Evolutionary conservation across 2,797 vertebrate genomes (phyloP), one percentile per base, ranked within the genome.

Genomic region (Percopsis omiscomaycus): DNA sequence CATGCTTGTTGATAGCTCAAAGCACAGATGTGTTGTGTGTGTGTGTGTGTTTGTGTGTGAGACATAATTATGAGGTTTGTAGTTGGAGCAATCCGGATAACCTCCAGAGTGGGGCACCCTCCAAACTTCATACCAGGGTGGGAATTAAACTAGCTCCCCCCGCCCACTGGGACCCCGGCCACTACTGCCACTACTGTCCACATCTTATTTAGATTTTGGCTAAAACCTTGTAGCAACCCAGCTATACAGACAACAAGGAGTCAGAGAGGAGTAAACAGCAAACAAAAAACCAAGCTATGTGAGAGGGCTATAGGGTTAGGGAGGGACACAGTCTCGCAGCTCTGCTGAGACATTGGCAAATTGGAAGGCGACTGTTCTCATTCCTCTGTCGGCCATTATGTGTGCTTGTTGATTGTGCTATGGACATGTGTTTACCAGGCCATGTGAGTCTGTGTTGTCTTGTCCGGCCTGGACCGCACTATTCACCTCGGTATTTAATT

Each of bases 301-400:
- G 37, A 42, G 37, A 2, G 37, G 37, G 37, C 37, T 42, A 9
- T 42, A 42, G 37, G 37, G 37, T 42, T 42, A 42, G 37, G 9
- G 6, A 42, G 37, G 8, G 37, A 9, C 37, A 42, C 37, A 42
- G 37, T 6, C 37, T 42, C 37, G 9, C 37, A 42, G 37, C 37
- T 64, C 62, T 75, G 63, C 60, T 2, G 30, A 53, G 37, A 9
- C 55, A 65, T 59, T 49, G 62, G 22, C 53, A 70, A 65, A 71
- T 59, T 69, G 16, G 8, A 27, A 52, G 27, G 50, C 16, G 22
- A 22, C 22, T 22, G 57, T 73, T 74, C 69, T 81, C 75, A 89
- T 84, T 89, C 80, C 84, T 78, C 59, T 53, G 49, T 80, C 72
- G 54, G 64, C 74, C 72, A 87, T 83, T 76, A 74, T 75, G 77